Percentiles rank a stretch among this genome's conserved stretches.
Conservation (phyloP, 2,113 vertebrate species). For the Hippoglossus stenolepis region DNA sequence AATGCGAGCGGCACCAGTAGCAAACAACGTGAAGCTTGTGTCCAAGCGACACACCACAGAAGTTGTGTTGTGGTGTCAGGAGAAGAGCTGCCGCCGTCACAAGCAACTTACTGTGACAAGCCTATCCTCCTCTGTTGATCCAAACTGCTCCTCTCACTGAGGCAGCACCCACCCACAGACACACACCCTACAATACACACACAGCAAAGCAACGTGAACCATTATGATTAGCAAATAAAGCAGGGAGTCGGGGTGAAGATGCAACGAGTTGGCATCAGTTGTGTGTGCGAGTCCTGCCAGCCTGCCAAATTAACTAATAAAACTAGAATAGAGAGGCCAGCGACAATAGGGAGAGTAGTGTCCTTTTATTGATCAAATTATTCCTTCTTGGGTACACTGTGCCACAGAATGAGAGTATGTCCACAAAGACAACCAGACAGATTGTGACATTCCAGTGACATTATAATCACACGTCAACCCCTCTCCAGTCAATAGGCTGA, state of each 20-base stretch:
- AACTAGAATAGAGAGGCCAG: conserved; percentile 62
- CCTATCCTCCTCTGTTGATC: conserved; percentile 68
- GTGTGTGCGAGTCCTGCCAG: conserved; percentile 47
- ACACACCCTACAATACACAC: conserved; percentile 19
- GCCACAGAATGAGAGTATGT: conserved; percentile 66
- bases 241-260: conserved; percentile 41
- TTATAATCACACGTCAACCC: conserved; percentile 78
- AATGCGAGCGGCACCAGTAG: conserved; percentile 80
- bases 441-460: conserved; percentile 84
- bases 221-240: conserved; percentile 53
- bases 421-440: conserved; percentile 75
- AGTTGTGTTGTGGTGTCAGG: conserved; percentile 76
- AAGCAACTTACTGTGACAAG: conserved; percentile 75
- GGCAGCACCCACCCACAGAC: conserved; percentile 31
- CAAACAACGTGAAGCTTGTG: conserved; percentile 75
- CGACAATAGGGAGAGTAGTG: conserved; percentile 64
- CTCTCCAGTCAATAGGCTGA: conserved; percentile 78
- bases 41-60: conserved; percentile 76
- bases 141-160: conserved; percentile 52
- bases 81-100: conserved; percentile 70
- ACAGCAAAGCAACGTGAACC: conserved; percentile 42
- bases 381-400: conserved; percentile 68
- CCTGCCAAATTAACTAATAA: conserved; percentile 73
- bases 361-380: conserved; percentile 76
- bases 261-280: conserved; percentile 52